Base-by-base conservation (phyloP, 2,113 vertebrate species). In the Astur gentilis region DNA sequence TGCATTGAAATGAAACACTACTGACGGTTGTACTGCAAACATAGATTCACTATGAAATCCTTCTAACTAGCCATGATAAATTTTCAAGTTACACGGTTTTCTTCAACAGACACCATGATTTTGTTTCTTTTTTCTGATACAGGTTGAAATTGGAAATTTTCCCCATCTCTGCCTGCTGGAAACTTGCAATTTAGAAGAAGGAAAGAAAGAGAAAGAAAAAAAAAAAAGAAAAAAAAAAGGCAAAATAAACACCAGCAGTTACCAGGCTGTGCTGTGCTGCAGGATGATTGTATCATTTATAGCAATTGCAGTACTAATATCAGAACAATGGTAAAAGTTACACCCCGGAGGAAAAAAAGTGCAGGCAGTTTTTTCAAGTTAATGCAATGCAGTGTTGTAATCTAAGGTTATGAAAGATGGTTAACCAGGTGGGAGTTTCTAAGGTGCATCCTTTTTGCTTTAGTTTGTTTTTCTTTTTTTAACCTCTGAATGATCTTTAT, bases 1-100 rank as follows among this genome's bases (percentile, higher is more conserved):
- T 70, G 14, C 21, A 57, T 89, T 95, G 87, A 96, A 96, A 89
- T 93, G 52, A 75, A 96, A 82, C 7, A 34, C 75, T 93, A 84
- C 19, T 83, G 88, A 87, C 44, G 50, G 49, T 61, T 87, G 7
- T 31, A 64, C 47, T 78, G 77, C 87, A 95, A 83, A 92, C 49
- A 71, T 31, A 87, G 31, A 67, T 72, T 73, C 87, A 76, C 50
- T 72, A 84, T 16, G 50, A 52, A 91, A 66, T 81, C 78, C 40
- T 87, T 86, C 80, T 64, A 84, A 76, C 83, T 82, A 67, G 60
- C 90, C 22, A 9, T 61, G 44, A 81, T n/a, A 45, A 55, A 72
- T 95, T 79, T 96, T 93, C 85, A 79, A 69, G 34, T 47, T 91
- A 67, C 45, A 31, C 45, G 55, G 36, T 90, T 97, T 96, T 93